A percentile compares a stretch with the other conserved stretches of the same genome.
Conservation (phyloP, 2,797 vertebrate genomes). For the Oreochromis mossambicus region DNA sequence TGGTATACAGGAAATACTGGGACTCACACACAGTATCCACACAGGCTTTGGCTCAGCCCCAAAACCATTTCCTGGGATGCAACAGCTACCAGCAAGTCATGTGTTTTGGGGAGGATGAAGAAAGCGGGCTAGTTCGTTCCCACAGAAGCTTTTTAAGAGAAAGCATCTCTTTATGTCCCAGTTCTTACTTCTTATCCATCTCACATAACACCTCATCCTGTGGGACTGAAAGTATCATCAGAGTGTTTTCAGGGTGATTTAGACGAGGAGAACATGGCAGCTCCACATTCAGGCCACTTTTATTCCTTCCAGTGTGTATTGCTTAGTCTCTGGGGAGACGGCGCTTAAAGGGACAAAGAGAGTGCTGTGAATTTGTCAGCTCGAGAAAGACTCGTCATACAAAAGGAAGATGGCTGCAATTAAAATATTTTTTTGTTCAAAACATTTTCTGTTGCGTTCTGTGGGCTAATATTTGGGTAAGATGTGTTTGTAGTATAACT, state of each 20-base stretch:
- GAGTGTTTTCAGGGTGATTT: slow-evolving; percentile 48
- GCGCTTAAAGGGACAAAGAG: slow-evolving; percentile 22
- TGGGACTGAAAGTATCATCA: slow-evolving; percentile 46
- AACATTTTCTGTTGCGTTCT: not conserved
- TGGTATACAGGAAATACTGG: not conserved
- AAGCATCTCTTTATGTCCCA: slow-evolving; percentile 28
- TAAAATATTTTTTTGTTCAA: not conserved
- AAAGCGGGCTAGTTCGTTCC: not conserved
- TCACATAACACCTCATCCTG: slow-evolving; percentile 42
- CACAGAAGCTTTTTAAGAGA: slow-evolving; percentile 6
- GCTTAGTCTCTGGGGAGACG: slow-evolving; percentile 31
- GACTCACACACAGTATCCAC: not conserved
- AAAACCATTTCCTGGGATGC: not conserved
- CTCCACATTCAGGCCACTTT: slow-evolving; percentile 51
- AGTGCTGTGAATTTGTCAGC: slow-evolving; percentile 39
- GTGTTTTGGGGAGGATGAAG: not conserved
- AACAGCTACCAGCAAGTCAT: not conserved
- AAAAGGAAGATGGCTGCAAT: not conserved
- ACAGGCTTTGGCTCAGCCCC: not conserved
- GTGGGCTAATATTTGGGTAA: not conserved
- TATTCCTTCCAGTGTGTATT: not conserved
- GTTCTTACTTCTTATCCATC: slow-evolving; percentile 36
- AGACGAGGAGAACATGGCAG: slow-evolving; percentile 43
- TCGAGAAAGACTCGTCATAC: not conserved
- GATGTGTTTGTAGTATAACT: not conserved